phyloP scores from a whole-genome alignment of 2,888 invertebrate species.

The Caenorhabditis parvicauda region DNA sequence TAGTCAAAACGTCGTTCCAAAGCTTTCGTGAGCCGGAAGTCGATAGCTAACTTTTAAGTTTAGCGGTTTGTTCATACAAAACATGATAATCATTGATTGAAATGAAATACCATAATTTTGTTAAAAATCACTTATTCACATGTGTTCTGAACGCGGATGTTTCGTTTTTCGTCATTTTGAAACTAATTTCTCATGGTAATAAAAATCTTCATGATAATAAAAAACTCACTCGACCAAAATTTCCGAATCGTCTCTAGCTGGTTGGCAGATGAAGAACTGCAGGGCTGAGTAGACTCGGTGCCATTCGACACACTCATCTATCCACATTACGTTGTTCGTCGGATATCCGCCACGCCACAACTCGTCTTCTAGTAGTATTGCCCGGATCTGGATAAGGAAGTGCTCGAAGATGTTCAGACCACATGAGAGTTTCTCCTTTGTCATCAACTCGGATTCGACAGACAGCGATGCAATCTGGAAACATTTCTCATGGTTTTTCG shows the following conservation, averaged over 20 bases:
- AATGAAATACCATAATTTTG: too few species aligned
- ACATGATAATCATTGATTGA: too few species aligned
- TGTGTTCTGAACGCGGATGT: too few species aligned
- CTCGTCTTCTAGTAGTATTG: slow-evolving; percentile 67
- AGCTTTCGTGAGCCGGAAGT: too few species aligned
- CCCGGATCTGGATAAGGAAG: slow-evolving; percentile 76
- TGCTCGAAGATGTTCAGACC: slow-evolving; percentile 95
- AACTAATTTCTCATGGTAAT: too few species aligned
- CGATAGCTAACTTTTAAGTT: too few species aligned
- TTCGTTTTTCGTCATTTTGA: too few species aligned
- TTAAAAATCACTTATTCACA: too few species aligned
- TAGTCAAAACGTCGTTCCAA: too few species aligned
- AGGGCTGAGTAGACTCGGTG: slow-evolving; percentile 80
- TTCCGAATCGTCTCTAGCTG: slow-evolving; percentile 90
- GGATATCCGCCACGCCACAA: slow-evolving; percentile 80
- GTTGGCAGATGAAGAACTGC: slow-evolving; percentile 96
- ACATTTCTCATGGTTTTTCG: neutral
- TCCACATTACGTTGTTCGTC: slow-evolving; percentile 87
- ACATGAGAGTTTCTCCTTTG: slow-evolving; percentile 92
- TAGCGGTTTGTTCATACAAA: too few species aligned
- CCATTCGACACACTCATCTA: slow-evolving; percentile 95
- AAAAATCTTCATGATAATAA: too few species aligned
- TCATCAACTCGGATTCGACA: slow-evolving; percentile 89
- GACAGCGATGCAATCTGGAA: slow-evolving; percentile 87
- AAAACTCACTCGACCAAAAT: slow-evolving; percentile 30